Evolutionary conservation across 2,113 vertebrate species (phyloP), one percentile per base, ranked within the genome.

Genomic region (Malurus cyaneus): DNA sequence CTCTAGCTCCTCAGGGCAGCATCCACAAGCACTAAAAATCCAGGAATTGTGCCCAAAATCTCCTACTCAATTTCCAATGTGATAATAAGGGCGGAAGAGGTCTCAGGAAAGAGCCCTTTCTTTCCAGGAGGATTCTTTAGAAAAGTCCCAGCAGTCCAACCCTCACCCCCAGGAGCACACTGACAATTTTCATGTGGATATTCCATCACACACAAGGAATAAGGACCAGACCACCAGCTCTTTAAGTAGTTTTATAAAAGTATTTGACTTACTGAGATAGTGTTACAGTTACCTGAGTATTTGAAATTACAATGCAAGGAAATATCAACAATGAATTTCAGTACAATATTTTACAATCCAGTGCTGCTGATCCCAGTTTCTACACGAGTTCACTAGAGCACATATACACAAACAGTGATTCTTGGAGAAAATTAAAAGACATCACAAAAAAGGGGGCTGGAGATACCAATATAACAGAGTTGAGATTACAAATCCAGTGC

Each of bases 261-360:
- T 96, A 96, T 94, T 96, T 97, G 95, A 96, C 93, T 97, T 94
- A 62, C 74, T 96, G 91, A 97, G 93, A 92, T 96, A 95, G 89
- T 95, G 96, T 96, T 95, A 96, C 95, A 97, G 93, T 97, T 97
- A 98, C 97, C 97, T 97, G 97, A 97, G 97, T 95, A 97, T 97
- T 89, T 94, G 84, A 97, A 98, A 94, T 97, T 96, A 97, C 95
- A 98, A 93, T 94, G 79, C 93, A 96, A 97, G 96, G 94, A 97
- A 95, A 95, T 95, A 70, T 96, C 32, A 42, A 97, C 92, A 97
- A 97, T 87, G 90, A 95, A 95, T 96, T 96, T 94, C 90, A 96
- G 87, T 97, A 97, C 74, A 97, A 79, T 97, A 95, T 96, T 95
- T 95, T 93, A 97, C 96, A 98, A 96, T 96, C 95, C 96, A 97